Conservation (phyloP, 2,888 invertebrate species). For the Nymphalis polychloros region DNA sequence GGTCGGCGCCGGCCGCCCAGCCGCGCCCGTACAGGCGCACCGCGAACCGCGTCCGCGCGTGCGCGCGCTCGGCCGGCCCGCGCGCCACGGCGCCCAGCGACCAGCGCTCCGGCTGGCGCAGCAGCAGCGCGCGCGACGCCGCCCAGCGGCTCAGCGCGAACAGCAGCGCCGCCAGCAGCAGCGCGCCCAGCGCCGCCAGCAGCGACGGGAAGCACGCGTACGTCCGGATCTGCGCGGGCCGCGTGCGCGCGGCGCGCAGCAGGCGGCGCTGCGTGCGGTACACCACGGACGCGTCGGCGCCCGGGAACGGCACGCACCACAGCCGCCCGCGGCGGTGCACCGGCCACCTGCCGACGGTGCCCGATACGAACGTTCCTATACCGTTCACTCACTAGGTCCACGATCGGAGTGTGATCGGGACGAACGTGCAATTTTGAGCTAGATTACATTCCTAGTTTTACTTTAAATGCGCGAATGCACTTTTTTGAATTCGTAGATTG, state of each 20-base stretch:
- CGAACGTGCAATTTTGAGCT: too few relatives aligned
- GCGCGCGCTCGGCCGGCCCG: constrained; percentile 81
- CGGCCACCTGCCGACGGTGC: constrained; percentile 57
- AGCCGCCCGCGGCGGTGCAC: constrained; percentile 73
- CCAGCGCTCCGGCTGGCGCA: constrained; percentile 78
- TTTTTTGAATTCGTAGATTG: too few relatives aligned
- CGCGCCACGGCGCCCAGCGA: constrained; percentile 85
- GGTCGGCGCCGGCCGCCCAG: constrained; percentile 84
- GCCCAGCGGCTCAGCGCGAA: constrained; percentile 46
- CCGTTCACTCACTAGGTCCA: too few relatives aligned
- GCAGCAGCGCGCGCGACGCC: constrained; percentile 51
- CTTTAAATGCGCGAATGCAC: too few relatives aligned
- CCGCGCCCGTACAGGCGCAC: constrained; percentile 89
- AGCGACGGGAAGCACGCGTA: constrained; percentile 83
- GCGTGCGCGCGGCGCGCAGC: constrained; percentile 83
- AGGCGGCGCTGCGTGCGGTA: constrained; percentile 90
- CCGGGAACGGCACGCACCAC: constrained; percentile 90
- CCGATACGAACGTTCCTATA: too few relatives aligned
- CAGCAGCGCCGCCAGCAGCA: constrained; percentile 80
- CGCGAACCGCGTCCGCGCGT: constrained; percentile 83
- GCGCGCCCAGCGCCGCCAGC: constrained; percentile 70
- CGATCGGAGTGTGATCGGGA: too few relatives aligned
- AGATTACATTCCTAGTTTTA: too few relatives aligned
- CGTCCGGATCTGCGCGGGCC: constrained; percentile 90
- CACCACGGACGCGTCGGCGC: constrained; percentile 92